A percentile compares a stretch with the other conserved stretches of the same genome.
Evolutionary conservation across 2,888 invertebrate genomes (phyloP).

Genomic region (Arctia plantaginis): DNA sequence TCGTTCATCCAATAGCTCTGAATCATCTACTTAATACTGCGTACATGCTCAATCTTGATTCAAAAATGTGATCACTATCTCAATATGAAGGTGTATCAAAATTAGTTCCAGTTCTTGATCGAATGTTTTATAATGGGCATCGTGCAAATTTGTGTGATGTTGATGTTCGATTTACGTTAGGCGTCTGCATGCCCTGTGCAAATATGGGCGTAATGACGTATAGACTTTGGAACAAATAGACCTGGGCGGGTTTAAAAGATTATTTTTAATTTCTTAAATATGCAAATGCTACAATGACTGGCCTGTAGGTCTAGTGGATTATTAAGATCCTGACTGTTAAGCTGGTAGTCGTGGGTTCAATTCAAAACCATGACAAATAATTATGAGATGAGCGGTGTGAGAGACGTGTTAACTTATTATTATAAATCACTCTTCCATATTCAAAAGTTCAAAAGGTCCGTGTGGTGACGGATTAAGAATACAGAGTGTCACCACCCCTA

Average conservation of each 20-base stretch:
- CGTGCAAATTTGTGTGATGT: constrained; percentile 31
- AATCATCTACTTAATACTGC: background rate
- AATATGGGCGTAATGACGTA: constrained; percentile 70
- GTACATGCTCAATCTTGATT: constrained; percentile 2
- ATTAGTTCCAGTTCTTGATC: constrained; percentile 50
- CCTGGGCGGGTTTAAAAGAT: constrained; percentile 11
- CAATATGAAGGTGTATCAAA: constrained; percentile 29
- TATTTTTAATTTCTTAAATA: background rate
- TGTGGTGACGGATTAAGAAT: too few species aligned
- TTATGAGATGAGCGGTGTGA: background rate
- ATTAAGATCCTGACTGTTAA: too few species aligned
- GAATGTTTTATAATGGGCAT: constrained; percentile 46
- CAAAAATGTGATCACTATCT: constrained; percentile 28
- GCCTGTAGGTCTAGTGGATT: too few species aligned
- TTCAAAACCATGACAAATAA: background rate
- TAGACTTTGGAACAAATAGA: constrained; percentile 54
- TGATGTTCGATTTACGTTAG: constrained; percentile 39
- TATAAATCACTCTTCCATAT: background rate
- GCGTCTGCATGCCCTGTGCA: constrained; percentile 59
- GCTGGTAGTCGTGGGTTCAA: background rate
- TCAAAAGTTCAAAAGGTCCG: too few species aligned
- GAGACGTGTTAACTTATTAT: background rate
- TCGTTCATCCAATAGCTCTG: background rate
- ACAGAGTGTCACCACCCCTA: too few species aligned
- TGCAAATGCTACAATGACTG: background rate